These are phyloP conservation scores for Leuciscus idus DNA, from an alignment of 2,113 vertebrate genomes.

Conservation along the genomic window DNA sequence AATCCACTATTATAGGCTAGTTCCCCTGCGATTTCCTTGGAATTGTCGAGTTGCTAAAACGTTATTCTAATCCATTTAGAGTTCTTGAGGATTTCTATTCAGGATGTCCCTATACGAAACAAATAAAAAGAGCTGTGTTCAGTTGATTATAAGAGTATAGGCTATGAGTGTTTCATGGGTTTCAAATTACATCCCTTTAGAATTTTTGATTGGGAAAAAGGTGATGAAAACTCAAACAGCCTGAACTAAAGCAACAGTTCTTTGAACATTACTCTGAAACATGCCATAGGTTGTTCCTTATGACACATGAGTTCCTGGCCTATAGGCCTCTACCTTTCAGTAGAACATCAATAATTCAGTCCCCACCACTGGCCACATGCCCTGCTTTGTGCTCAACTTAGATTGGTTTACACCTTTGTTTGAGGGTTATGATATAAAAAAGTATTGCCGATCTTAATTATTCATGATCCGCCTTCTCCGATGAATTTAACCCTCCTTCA, in stretches of 20 bases:
- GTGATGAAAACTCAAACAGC: background rate
- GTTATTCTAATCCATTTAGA: background rate
- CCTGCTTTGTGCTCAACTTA: slow-evolving; percentile 73
- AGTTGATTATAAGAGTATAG: background rate
- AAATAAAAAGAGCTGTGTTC: background rate
- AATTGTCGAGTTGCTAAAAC: background rate
- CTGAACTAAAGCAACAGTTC: background rate
- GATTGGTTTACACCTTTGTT: slow-evolving; percentile 77
- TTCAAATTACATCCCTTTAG: background rate
- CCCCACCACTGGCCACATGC: slow-evolving; percentile 79
- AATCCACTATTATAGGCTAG: background rate
- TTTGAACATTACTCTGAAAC: background rate
- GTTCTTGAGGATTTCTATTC: background rate
- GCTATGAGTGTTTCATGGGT: background rate
- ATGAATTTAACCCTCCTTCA: background rate
- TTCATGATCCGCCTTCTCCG: slow-evolving; percentile 60
- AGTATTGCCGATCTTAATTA: slow-evolving; percentile 69
- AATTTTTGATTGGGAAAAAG: background rate
- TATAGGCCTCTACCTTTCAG: slow-evolving; percentile 71
- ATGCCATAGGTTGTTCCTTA: background rate
- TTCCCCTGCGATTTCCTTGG: background rate
- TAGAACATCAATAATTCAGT: slow-evolving; percentile 82
- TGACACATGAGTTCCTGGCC: background rate
- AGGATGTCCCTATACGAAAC: too few relatives aligned
- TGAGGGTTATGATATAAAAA: slow-evolving; percentile 76